Percentiles rank a stretch among this genome's conserved stretches.
These are phyloP conservation scores for Yponomeuta plumbellus DNA, from an alignment of 2,888 invertebrate species.

Conservation along the genomic window DNA sequence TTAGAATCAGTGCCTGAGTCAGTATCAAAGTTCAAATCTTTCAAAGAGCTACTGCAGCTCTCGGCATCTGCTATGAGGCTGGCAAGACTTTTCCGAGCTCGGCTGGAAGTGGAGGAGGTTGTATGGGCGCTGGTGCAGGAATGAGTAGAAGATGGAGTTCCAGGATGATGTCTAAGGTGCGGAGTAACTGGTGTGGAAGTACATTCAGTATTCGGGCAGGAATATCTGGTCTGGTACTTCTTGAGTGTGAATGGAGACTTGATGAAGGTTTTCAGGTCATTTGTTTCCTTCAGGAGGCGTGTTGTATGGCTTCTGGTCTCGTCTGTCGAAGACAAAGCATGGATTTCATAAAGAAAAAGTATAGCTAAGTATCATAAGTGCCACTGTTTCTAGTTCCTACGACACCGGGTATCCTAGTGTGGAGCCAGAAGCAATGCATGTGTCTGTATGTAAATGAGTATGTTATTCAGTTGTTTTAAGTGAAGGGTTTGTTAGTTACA, in stretches of 20 bases:
- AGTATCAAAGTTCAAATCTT: constrained; percentile 67
- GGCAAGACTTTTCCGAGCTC: constrained; percentile 62
- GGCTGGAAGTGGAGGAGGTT: constrained; percentile 62
- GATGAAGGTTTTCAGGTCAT: constrained; percentile 64
- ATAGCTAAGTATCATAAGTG: no score
- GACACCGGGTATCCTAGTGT: no score
- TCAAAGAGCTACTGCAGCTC: constrained; percentile 69
- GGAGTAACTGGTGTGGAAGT: constrained; percentile 62
- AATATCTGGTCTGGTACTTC: constrained; percentile 59
- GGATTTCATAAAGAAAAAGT: not conserved
- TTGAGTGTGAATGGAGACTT: constrained; percentile 69
- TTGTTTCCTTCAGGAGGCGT: constrained; percentile 48
- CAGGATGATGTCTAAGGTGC: constrained; percentile 57
- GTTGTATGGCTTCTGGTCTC: constrained; percentile 51
- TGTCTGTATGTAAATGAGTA: no score
- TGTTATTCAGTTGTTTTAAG: no score
- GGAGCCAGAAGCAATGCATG: no score
- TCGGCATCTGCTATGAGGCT: constrained; percentile 68
- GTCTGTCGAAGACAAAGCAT: constrained; percentile 32
- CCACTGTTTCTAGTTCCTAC: no score
- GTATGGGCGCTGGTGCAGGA: constrained; percentile 62
- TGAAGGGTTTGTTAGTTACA: no score
- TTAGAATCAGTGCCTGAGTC: constrained; percentile 67
- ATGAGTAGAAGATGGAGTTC: constrained; percentile 63
- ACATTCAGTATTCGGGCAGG: constrained; percentile 47